These are phyloP conservation scores for Tyria jacobaeae DNA, from an alignment of 2,888 invertebrate genomes.

Conservation along the genomic window DNA sequence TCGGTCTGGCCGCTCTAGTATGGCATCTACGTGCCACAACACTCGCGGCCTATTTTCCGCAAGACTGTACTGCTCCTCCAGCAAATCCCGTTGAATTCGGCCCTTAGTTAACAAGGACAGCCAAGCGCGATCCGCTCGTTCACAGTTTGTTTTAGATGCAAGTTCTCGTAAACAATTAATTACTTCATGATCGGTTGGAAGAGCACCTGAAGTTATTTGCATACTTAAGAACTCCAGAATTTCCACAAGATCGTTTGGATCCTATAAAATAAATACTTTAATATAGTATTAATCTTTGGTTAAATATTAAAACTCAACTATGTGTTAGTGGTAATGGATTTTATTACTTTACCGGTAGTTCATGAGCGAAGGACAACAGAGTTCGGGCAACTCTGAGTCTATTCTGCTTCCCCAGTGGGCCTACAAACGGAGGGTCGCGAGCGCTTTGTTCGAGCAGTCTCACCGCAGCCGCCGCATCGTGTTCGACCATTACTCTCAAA, in stretches of 20 bases:
- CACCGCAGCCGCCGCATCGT: slow-evolving; percentile 73
- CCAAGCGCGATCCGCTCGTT: slow-evolving; percentile 76
- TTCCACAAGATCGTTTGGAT: slow-evolving; percentile 68
- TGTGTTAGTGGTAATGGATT: background rate
- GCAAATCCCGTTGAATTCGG: slow-evolving; percentile 56
- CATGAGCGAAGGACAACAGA: slow-evolving; percentile 58
- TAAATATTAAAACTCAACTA: background rate
- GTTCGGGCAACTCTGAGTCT: slow-evolving; percentile 76
- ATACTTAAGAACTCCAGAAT: slow-evolving; percentile 75
- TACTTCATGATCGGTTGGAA: slow-evolving; percentile 73
- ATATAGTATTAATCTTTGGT: background rate
- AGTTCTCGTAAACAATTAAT: slow-evolving; percentile 61
- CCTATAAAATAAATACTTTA: slow-evolving; percentile 56
- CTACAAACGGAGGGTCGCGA: slow-evolving; percentile 80
- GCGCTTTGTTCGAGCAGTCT: slow-evolving; percentile 80
- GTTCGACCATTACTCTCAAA: slow-evolving; percentile 71
- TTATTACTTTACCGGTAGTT: slow-evolving; percentile 35
- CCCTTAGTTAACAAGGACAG: slow-evolving; percentile 58
- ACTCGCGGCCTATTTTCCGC: slow-evolving; percentile 63
- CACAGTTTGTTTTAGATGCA: slow-evolving; percentile 59
- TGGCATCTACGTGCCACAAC: slow-evolving; percentile 65
- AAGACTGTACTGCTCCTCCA: slow-evolving; percentile 46
- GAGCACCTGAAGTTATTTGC: slow-evolving; percentile 69
- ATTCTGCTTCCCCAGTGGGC: slow-evolving; percentile 83
- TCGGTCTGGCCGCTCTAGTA: slow-evolving; percentile 55